phyloP scores from a whole-genome alignment of 2,113 vertebrate species.

The Heloderma charlesbogerti region DNA sequence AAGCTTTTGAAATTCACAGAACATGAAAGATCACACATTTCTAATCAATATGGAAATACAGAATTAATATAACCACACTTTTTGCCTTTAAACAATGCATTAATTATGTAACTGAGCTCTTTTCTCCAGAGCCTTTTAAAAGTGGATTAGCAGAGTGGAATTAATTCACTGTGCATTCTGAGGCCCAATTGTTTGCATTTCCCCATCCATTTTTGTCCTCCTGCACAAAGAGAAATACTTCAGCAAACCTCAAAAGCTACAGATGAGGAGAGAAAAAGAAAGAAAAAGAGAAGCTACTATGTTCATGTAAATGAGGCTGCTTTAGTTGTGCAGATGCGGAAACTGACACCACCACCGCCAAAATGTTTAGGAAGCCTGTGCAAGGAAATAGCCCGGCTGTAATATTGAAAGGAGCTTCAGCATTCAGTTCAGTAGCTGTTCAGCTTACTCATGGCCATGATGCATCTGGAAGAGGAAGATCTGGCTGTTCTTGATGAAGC shows the following conservation, averaged over 20 bases:
- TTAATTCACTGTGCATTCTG: conserved; percentile 29
- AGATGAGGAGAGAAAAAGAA: neutral
- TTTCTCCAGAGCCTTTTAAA: neutral
- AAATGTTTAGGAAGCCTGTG: conserved; percentile 59
- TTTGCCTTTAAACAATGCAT: conserved; percentile 27
- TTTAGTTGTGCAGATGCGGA: conserved; percentile 67
- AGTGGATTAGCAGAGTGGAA: neutral
- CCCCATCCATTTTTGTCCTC: conserved; percentile 24
- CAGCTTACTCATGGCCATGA: conserved; percentile 17
- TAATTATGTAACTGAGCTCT: neutral
- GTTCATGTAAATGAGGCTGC: conserved; percentile 65
- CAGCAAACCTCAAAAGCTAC: conserved; percentile 39
- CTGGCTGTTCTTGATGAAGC: conserved; percentile 61
- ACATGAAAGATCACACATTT: neutral
- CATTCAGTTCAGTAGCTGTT: neutral
- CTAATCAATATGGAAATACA: conserved; percentile 57
- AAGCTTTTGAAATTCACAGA: neutral
- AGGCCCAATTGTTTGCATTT: conserved; percentile 19
- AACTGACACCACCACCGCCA: conserved; percentile 56
- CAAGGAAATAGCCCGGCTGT: conserved; percentile 61
- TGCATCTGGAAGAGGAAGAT: conserved; percentile 72
- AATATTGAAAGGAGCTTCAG: conserved; percentile 25
- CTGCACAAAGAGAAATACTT: conserved; percentile 31
- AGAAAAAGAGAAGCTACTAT: conserved; percentile 2
- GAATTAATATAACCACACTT: neutral